phyloP scores from a whole-genome alignment of 1,140 invertebrate species.

The Penaeus indicus region DNA sequence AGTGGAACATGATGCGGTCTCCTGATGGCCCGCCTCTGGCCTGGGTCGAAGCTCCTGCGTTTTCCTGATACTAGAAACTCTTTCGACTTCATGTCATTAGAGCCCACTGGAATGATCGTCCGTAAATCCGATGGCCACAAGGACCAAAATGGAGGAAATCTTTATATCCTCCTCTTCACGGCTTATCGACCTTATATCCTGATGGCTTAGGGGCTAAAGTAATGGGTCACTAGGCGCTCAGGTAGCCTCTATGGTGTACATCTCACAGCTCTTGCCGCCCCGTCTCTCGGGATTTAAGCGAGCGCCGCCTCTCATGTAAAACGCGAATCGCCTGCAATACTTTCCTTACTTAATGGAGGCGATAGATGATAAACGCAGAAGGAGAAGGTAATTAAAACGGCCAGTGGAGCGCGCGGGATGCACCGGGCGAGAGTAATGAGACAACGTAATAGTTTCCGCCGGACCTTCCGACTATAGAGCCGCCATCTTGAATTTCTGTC shows the following conservation, averaged over 20 bases:
- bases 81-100: slow-evolving; percentile 26
- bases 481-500: slow-evolving; percentile 2
- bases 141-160: slow-evolving; percentile 30
- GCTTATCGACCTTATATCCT: slow-evolving; percentile 30
- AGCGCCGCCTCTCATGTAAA: background rate
- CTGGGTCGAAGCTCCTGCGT: background rate
- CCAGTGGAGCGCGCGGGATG: slow-evolving; percentile 4
- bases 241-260: background rate
- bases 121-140: slow-evolving; percentile 31
- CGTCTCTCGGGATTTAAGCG: background rate
- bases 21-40: slow-evolving; percentile 18
- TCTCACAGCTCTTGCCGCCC: background rate
- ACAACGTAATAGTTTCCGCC: slow-evolving; percentile 22
- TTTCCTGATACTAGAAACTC: slow-evolving; percentile 29
- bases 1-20: slow-evolving; percentile 32
- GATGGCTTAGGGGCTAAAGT: slow-evolving; percentile 19
- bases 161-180: slow-evolving; percentile 30
- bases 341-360: background rate
- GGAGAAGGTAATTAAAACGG: slow-evolving; percentile 13
- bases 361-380: background rate
- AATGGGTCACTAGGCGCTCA: slow-evolving; percentile 23
- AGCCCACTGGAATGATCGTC: background rate
- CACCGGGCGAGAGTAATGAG: slow-evolving; percentile 13
- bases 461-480: slow-evolving; percentile 11
- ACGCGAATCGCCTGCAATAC: background rate